phyloP scores from a whole-genome alignment of 1,140 invertebrate species.

The Heliconius himera region DNA sequence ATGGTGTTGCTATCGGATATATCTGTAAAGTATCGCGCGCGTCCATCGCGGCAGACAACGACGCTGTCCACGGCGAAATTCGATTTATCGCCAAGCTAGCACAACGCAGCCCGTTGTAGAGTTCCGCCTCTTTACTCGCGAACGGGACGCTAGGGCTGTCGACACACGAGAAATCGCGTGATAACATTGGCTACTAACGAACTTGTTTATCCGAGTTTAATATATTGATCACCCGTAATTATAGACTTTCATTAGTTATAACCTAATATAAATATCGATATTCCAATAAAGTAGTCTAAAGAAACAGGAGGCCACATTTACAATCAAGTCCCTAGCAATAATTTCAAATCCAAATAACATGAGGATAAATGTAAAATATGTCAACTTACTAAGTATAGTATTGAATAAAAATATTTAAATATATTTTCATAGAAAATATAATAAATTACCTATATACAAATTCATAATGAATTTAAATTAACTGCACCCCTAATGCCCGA shows the following conservation, averaged over 20 bases:
- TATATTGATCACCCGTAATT: conserved; percentile 26
- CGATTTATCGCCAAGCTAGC: conserved; percentile 67
- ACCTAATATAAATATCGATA: conserved; percentile 15
- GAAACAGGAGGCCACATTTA: not conserved
- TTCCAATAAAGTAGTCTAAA: not conserved
- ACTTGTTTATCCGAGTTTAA: conserved; percentile 45
- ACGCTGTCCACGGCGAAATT: conserved; percentile 70
- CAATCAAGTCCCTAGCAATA: not conserved
- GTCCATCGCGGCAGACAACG: conserved; percentile 62
- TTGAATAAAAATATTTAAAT: not conserved
- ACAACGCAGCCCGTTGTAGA: conserved; percentile 69
- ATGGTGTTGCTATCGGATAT: conserved; percentile 36
- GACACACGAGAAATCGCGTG: conserved; percentile 43
- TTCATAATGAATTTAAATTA: no score
- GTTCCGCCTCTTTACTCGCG: conserved; percentile 66
- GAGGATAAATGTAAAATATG: no score
- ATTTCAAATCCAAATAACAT: not conserved
- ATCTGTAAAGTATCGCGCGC: conserved; percentile 62
- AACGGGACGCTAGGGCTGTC: conserved; percentile 58
- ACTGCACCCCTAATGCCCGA: conserved; percentile 52
- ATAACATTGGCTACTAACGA: conserved; percentile 49
- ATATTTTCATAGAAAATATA: no score
- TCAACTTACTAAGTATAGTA: not conserved
- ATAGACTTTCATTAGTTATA: conserved; percentile 23
- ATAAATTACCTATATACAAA: no score